Evolutionary conservation across 2,888 invertebrate genomes (phyloP), one percentile per base, ranked within the genome.

Genomic region (Agonum fuliginosum): DNA sequence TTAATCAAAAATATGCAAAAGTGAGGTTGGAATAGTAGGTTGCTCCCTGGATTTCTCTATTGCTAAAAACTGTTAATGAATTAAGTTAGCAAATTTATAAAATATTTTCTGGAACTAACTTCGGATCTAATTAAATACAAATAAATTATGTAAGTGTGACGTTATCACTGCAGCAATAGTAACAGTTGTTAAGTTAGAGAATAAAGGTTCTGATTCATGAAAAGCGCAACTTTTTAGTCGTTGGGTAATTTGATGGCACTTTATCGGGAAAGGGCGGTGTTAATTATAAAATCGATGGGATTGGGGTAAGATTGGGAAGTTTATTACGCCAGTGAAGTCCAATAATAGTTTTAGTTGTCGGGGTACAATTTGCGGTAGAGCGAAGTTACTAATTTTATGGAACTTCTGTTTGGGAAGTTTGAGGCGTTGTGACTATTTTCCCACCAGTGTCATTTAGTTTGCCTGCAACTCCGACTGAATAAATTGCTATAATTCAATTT

Each of bases 381-480:
- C 24, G 54, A 20, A 54, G 54, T 54, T 54, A 22, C 54, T 54
- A 54, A 54, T 54, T 54, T 54, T 54, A 54, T 54, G 20, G 24
- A 54, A 54, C 54, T 54, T 54, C 24, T 4, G 24, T 1, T 37
- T 6, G 24, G 19, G 48, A 54, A 54, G 54, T 54, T 54, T 22
- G 22, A 54, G n/a, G 14, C 30, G 58, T 58, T 58, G 24, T 58
- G 58, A 62, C 58, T 62, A 62, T 30, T 62, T 30, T 30, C 58
- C 30, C 58, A 30, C 58, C 19, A 62, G 58, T 62, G 58, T 62
- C 58, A 62, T 62, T 62, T 62, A 62, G 58, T 62, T 27, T 62
- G 27, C 54, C 1, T 54, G 54, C 54, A 20, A 54, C 54, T 54
- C 24, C n/a, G 12, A n/a, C 12, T 12, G 54, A 54, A 54, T 54